phyloP scores from a whole-genome alignment of 1,140 invertebrate genomes.

The Sipha flava region DNA sequence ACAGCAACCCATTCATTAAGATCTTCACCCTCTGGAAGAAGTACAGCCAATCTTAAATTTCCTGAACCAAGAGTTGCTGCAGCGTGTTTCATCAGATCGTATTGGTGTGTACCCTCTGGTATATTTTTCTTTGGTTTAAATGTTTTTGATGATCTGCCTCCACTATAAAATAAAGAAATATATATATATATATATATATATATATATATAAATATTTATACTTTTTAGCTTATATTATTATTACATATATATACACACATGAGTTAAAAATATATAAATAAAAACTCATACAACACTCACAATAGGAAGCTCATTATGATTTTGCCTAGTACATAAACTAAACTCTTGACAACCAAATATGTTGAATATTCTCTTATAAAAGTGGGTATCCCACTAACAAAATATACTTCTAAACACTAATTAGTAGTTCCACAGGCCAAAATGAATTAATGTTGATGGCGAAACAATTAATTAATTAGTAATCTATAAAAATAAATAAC shows the following conservation, averaged over 20 bases:
- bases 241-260: no score
- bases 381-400: no score
- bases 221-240: no score
- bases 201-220: no score
- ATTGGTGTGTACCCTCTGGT: conserved; percentile 96
- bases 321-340: background rate
- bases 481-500: no score
- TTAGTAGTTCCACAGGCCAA: no score
- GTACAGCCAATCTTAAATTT: conserved; percentile 89
- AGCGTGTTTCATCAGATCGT: conserved; percentile 99
- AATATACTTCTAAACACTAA: no score
- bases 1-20: conserved; percentile 99
- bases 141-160: conserved; percentile 85
- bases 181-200: no score
- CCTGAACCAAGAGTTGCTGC: conserved; percentile 95
- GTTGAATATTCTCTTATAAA: background rate
- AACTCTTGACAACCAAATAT: background rate
- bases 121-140: conserved; percentile 99
- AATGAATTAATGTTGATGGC: no score
- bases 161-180: conserved; percentile 47
- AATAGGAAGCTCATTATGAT: conserved; percentile 31
- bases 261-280: no score
- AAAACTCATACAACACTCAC: background rate
- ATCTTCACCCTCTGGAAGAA: conserved; percentile 97
- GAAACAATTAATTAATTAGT: no score